phyloP scores from a whole-genome alignment of 1,140 invertebrate species.

The Coptotermes formosanus region DNA sequence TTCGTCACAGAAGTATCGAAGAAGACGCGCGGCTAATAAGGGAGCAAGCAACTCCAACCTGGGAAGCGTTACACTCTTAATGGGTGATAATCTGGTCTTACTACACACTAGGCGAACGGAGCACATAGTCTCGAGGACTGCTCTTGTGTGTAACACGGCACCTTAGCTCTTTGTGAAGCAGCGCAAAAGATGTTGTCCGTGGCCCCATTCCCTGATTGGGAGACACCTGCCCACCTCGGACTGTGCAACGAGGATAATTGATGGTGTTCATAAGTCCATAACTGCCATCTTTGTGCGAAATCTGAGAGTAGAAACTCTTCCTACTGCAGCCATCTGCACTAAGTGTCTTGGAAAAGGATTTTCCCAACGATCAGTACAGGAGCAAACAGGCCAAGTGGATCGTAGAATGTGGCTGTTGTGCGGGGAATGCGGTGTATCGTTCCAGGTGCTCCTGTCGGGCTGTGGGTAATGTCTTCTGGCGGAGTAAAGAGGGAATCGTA shows the following conservation, averaged over 20 bases:
- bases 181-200: neutral
- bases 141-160: neutral
- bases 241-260: neutral
- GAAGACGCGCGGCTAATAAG: neutral
- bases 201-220: neutral
- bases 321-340: neutral
- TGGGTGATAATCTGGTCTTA: neutral
- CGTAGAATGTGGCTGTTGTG: conserved; percentile 2
- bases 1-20: neutral
- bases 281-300: neutral
- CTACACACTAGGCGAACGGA: neutral
- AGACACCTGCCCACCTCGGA: no score
- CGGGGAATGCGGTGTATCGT: neutral
- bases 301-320: neutral
- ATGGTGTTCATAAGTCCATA: neutral
- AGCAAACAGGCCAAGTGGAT: neutral
- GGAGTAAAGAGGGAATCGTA: neutral
- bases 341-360: neutral
- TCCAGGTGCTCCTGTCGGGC: neutral
- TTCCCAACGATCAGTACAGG: neutral
- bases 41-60: neutral
- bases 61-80: neutral
- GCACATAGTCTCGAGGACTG: neutral
- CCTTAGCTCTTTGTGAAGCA: neutral
- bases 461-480: neutral